A percentile compares a stretch with the other conserved stretches of the same genome.
Conservation (phyloP, 2,797 vertebrate species). For the Sciurus carolinensis region DNA sequence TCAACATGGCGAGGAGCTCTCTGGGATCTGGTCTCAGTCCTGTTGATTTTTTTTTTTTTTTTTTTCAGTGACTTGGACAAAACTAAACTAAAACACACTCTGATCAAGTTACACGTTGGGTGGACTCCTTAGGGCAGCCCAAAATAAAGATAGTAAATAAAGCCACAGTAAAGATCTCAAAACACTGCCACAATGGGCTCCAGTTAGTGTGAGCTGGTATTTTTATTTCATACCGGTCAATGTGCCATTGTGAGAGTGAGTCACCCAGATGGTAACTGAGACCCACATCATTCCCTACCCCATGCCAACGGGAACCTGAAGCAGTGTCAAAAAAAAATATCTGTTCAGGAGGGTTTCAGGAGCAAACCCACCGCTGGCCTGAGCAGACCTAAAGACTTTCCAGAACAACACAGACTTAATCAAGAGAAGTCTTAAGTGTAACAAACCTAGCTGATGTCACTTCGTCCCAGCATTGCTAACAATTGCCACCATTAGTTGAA, state of each 20-base stretch:
- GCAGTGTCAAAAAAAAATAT: background rate
- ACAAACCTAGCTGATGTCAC: background rate
- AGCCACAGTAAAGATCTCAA: background rate
- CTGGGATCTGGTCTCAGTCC: background rate
- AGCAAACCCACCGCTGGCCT: background rate
- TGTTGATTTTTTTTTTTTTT: background rate
- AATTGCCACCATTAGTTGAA: background rate
- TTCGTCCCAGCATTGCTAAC: background rate
- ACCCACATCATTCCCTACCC: background rate
- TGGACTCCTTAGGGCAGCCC: background rate
- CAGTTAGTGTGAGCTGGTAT: background rate
- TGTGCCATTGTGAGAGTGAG: background rate
- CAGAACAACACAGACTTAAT: background rate
- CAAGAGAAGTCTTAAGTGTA: background rate
- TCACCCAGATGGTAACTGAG: background rate
- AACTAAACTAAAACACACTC: background rate
- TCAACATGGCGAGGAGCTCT: background rate
- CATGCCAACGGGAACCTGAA: background rate
- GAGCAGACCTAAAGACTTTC: background rate
- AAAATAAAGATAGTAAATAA: too few relatives aligned
- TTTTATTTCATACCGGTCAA: background rate
- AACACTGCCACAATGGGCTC: background rate
- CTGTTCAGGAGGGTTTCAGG: background rate
- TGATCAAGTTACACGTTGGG: background rate
- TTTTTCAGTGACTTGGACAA: slow-evolving; percentile 10